phyloP scores from a whole-genome alignment of 23 tunicate species.

The Halocynthia roretzi region DNA sequence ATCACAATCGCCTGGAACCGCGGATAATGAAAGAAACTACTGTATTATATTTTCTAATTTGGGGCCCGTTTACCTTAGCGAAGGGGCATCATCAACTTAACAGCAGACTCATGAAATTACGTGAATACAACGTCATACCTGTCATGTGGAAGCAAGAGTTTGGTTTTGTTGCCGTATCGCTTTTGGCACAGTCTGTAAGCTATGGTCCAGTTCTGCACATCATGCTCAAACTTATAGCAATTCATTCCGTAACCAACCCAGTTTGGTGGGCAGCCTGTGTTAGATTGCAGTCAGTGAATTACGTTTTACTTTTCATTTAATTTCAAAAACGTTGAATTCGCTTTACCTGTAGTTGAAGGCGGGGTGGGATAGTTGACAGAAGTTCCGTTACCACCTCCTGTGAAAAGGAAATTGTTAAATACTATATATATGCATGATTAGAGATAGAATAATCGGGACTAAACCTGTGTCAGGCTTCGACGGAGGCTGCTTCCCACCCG shows the following conservation, averaged over 20 bases:
- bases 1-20: too few species aligned
- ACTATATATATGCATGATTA: too few species aligned
- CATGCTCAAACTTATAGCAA: conserved; percentile 70
- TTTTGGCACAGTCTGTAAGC: conserved; percentile 42
- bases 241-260: conserved; percentile 53
- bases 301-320: not conserved
- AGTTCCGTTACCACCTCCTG: conserved; percentile 1
- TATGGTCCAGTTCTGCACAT: conserved; percentile 42
- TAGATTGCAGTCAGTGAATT: not conserved
- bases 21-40: too few species aligned
- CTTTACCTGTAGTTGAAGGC: conserved; percentile 15
- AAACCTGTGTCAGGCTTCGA: too few species aligned
- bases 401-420: too few species aligned
- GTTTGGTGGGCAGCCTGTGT: conserved; percentile 50
- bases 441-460: too few species aligned
- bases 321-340: not conserved
- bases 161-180: conserved; percentile 47
- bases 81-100: too few species aligned
- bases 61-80: too few species aligned
- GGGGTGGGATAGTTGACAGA: conserved; percentile 10
- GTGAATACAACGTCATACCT: conserved; percentile 19
- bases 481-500: not conserved
- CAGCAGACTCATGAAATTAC: too few species aligned
- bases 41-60: too few species aligned
- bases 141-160: conserved; percentile 55